phyloP scores from a whole-genome alignment of 2,797 vertebrate genomes.

The Allobates femoralis region DNA sequence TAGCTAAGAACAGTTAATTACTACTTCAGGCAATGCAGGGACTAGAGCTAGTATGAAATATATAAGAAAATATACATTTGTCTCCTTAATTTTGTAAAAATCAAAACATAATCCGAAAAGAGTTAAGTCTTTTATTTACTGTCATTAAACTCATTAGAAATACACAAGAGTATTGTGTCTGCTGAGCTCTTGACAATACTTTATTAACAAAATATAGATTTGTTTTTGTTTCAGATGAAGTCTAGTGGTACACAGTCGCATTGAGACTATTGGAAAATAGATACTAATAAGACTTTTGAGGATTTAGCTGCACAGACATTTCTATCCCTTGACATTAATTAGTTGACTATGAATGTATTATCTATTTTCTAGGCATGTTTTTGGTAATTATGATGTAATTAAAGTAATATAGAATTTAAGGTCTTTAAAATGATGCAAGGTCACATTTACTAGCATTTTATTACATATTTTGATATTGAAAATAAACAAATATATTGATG shows the following conservation, averaged over 20 bases:
- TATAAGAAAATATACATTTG: no score
- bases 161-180: background rate
- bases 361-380: background rate
- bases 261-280: background rate
- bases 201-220: background rate
- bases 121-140: background rate
- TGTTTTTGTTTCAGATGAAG: background rate
- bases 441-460: background rate
- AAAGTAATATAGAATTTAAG: background rate
- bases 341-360: background rate
- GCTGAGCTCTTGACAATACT: conserved; percentile 1
- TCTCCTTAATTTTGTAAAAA: background rate
- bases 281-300: conserved; percentile 1
- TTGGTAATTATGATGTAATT: background rate
- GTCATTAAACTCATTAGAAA: background rate
- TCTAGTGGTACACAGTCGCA: background rate
- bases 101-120: background rate
- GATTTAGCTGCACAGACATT: background rate
- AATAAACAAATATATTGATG: background rate
- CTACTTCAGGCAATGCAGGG: no score
- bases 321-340: background rate
- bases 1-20: no score
- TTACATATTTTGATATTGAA: background rate
- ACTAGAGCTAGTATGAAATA: no score
- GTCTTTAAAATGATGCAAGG: background rate